Base-by-base conservation (phyloP, 1,140 invertebrate species). In the Brevipalpus yothersi region DNA sequence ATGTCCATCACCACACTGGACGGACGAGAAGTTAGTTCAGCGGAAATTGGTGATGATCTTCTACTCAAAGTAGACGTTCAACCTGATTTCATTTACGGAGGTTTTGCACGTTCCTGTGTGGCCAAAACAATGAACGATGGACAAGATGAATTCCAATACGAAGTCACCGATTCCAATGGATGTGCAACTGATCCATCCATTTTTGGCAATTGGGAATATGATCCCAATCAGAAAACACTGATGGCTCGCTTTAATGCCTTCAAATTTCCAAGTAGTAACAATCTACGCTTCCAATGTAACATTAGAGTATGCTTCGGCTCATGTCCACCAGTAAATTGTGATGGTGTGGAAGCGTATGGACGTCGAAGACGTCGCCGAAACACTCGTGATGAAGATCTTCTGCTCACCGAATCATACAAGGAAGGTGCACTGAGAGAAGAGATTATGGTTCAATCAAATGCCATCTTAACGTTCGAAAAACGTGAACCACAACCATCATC, bases 221-320 rank as follows among this genome's bases (percentile, higher is more conserved):
- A 86, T 67, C 77, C 81, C 7, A 83, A 86, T 42, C 82, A 81
- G 12, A 83, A 84, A 68, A 79, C 83, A 12, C 71, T 93, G 21
- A 74, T 83, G 67, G 87, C 87, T 47, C 79, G 81, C 61, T 92
- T 94, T 69, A 90, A 90, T 69, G 89, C 62, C 8, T 94, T 94
- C 70, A 93, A 94, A 70, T 94, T 94, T 78, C 89, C 88, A 0
- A 86, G 83, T 61, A 88, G 85, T 66, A 88, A 91, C 66, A 91
- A 89, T 68, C 87, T 93, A 65, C 75, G 86, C 70, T 93, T 93
- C 83, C 87, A 92, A 71, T 93, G 89, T 70, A 92, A 91, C 69
- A 89, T 93, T 68, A 77, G 88, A 53, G 87, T 93, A 5, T 93
- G 89, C 75, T 93, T 93, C 68, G 86, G 87, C 70, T 84, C 82